Base-by-base conservation (phyloP, 2,888 invertebrate genomes). In the Lissocephala sabroskyi region DNA sequence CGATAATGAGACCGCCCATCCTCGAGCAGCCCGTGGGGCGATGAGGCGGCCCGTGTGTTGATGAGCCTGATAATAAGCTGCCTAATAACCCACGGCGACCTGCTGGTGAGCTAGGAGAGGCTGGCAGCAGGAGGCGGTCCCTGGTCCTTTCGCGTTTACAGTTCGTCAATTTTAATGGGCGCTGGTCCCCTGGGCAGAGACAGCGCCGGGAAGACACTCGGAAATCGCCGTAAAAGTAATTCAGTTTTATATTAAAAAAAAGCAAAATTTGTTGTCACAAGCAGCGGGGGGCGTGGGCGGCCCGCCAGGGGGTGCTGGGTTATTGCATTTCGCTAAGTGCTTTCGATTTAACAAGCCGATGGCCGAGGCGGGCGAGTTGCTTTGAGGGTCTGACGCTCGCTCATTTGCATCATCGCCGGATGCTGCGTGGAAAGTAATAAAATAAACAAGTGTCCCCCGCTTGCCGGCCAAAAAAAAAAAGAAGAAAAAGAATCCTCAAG, bases 131-230 rank as follows among this genome's bases (percentile, higher is more conserved):
- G n/a, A n/a, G n/a, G n/a, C n/a, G n/a, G n/a, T n/a, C n/a, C n/a
- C n/a, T n/a, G n/a, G n/a, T n/a, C n/a, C n/a, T n/a, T n/a, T n/a
- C 53, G 55, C 68, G 66, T 77, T 79, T 70, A 76, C 79, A 79
- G 79, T 78, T 78, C 76, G 79, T 80, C 80, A 80, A 79, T 80
- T 80, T 79, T 79, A 68, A 78, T 74, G 62, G 56, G 36, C 40
- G 35, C 16, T n/a, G n/a, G n/a, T n/a, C n/a, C 35, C 35, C 10
- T 16, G 35, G 45, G 18, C 44, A 28, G 47, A 40, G 45, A 55
- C 54, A 52, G 26, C 35, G 35, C 35, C 16, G 47, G 59, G 68
- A 73, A 57, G 52, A 57, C 39, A 42, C 68, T 68, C 60, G 74
- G 74, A 76, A 70, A 70, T 70, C 70, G 77, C 68, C 62, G 74